These are phyloP conservation scores for Pholis gunnellus DNA, from an alignment of 2,113 vertebrate species.

Conservation along the genomic window DNA sequence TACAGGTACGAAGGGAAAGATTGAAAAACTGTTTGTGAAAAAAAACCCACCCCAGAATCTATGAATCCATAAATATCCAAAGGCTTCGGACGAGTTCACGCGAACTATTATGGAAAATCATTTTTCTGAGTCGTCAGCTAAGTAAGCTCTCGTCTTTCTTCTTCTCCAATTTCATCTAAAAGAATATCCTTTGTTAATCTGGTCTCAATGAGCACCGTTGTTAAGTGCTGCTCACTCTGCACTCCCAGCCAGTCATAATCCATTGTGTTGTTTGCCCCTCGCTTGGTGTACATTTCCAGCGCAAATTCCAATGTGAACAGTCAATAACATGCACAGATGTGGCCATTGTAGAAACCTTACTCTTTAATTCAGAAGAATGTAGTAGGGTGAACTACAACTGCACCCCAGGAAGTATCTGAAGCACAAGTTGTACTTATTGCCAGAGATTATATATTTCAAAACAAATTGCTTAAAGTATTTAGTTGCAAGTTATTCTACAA, in stretches of 20 bases:
- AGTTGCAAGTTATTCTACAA: conserved; percentile 4
- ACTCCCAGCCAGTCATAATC: conserved; percentile 69
- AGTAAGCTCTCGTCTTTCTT: conserved; percentile 49
- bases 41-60: conserved; percentile 19
- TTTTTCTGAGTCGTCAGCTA: conserved; percentile 50
- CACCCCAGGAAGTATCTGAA: conserved; percentile 18
- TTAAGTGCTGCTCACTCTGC: conserved; percentile 64
- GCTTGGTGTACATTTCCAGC: conserved; percentile 61
- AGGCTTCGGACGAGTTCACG: conserved; percentile 42
- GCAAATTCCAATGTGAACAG: conserved; percentile 77
- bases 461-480: conserved; percentile 10
- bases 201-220: conserved; percentile 65
- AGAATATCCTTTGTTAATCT: conserved; percentile 80
- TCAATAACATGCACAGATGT: conserved; percentile 72
- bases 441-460: not conserved
- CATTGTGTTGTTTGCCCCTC: conserved; percentile 68
- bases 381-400: conserved; percentile 23
- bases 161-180: conserved; percentile 71
- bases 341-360: conserved; percentile 49
- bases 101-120: conserved; percentile 56
- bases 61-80: conserved; percentile 43
- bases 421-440: conserved; percentile 16
- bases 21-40: conserved; percentile 12
- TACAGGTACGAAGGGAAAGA: conserved; percentile 50
- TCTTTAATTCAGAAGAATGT: conserved; percentile 61